phyloP scores from a whole-genome alignment of 1,140 invertebrate species.

The Listronotus bonariensis region DNA sequence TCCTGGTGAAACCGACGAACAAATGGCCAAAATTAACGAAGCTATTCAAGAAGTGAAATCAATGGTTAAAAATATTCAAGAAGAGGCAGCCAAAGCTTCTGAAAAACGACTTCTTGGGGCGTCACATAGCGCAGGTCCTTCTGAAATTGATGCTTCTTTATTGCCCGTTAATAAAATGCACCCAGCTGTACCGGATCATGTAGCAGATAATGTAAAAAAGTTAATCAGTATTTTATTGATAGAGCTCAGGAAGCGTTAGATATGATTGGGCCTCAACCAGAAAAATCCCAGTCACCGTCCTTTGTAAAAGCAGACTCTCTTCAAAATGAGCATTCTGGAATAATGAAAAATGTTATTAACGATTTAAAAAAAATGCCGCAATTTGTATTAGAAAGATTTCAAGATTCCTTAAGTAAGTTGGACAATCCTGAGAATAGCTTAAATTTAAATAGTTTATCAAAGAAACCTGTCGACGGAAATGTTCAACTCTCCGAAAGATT shows the following conservation, averaged over 20 bases:
- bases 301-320: not conserved
- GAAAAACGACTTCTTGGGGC: conserved; percentile 11
- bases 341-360: conserved; percentile 11
- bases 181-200: not conserved
- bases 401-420: conserved; percentile 13
- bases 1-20: not conserved
- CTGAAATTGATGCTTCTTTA: not conserved
- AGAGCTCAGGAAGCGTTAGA: conserved; percentile 28
- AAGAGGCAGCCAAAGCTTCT: conserved; percentile 20
- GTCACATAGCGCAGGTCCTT: not conserved
- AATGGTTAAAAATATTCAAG: conserved; percentile 28
- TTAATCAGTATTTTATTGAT: conserved; percentile 25
- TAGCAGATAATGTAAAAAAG: conserved; percentile 24
- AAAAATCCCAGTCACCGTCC: not conserved
- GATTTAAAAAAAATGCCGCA: conserved; percentile 29
- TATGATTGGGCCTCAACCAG: not conserved
- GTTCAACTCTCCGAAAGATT: not conserved
- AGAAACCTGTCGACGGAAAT: not conserved
- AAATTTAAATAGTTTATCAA: too few species aligned
- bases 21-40: conserved; percentile 14
- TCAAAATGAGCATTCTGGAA: conserved; percentile 20
- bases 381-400: conserved; percentile 10
- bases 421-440: not conserved
- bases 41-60: conserved; percentile 25
- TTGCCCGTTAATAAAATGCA: not conserved